These are phyloP conservation scores for Enchytraeus crypticus DNA, from an alignment of 2,888 invertebrate species.

Conservation along the genomic window DNA sequence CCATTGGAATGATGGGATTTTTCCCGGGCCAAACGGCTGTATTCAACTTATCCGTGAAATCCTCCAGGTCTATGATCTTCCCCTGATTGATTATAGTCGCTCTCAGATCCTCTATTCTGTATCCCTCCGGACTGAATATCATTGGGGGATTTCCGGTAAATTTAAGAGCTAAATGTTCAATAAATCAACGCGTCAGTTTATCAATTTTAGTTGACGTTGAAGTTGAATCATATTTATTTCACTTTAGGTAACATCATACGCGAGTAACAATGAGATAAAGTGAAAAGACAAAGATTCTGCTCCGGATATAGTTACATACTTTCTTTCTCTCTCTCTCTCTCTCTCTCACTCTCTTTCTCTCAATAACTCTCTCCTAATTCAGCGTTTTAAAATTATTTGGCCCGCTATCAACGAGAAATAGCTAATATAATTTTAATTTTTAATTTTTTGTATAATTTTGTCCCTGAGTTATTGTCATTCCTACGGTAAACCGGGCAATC, in stretches of 20 bases:
- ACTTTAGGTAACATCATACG: not conserved
- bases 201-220: not conserved
- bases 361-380: too few species aligned
- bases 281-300: too few species aligned
- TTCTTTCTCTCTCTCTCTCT: too few species aligned
- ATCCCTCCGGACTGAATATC: not conserved
- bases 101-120: not conserved
- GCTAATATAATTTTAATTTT: too few species aligned
- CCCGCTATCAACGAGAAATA: too few species aligned
- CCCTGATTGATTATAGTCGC: not conserved
- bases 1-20: not conserved
- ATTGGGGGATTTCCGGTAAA: not conserved
- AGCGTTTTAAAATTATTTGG: too few species aligned
- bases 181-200: too few species aligned
- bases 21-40: not conserved
- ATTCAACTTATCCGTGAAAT: not conserved
- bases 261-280: not conserved
- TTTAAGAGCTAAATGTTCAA: not conserved
- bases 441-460: too few species aligned
- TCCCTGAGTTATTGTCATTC: too few species aligned
- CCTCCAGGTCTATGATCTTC: not conserved
- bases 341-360: too few species aligned
- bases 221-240: not conserved
- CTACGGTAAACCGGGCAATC: too few species aligned
- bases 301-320: too few species aligned